phyloP scores from a whole-genome alignment of 2,797 vertebrate genomes.

The Chromobotia macracanthus region DNA sequence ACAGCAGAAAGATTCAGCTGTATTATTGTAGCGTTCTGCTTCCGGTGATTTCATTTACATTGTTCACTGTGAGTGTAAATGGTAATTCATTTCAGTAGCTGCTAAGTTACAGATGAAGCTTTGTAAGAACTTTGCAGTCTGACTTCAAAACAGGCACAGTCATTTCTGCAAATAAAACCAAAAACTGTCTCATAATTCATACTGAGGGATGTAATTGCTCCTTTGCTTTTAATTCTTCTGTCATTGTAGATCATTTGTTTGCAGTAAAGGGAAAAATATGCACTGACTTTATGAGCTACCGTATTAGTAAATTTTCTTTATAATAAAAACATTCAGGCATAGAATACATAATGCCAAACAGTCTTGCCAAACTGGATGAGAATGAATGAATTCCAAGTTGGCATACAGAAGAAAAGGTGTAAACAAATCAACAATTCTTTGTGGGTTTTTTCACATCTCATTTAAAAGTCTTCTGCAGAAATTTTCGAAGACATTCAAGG shows the following conservation, averaged over 20 bases:
- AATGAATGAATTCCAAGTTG: conserved; percentile 4
- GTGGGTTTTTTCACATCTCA: background rate
- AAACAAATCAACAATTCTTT: background rate
- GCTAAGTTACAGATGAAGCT: conserved; percentile 18
- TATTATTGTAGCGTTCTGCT: background rate
- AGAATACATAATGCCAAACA: conserved; percentile 5
- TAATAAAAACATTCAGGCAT: conserved; percentile 22
- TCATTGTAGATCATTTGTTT: conserved; percentile 15
- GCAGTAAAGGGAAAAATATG: conserved; percentile 5
- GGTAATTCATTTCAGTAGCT: conserved; percentile 12
- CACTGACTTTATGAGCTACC: background rate
- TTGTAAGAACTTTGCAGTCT: background rate
- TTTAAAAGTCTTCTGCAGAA: conserved; percentile 3
- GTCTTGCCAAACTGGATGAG: conserved; percentile 5
- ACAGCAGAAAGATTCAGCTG: background rate
- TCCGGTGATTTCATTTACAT: background rate
- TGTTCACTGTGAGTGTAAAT: background rate
- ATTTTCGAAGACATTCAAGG: background rate
- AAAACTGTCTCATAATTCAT: conserved; percentile 9
- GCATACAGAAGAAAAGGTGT: conserved; percentile 5
- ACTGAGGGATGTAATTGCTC: conserved; percentile 20
- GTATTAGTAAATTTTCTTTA: conserved; percentile 9
- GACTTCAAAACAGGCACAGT: background rate
- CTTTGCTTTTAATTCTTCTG: conserved; percentile 17
- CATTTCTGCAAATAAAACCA: conserved; percentile 1